Percentiles rank a stretch among this genome's conserved stretches.
phyloP scores from a whole-genome alignment of 2,113 vertebrate species.

The Paratilapia polleni region DNA sequence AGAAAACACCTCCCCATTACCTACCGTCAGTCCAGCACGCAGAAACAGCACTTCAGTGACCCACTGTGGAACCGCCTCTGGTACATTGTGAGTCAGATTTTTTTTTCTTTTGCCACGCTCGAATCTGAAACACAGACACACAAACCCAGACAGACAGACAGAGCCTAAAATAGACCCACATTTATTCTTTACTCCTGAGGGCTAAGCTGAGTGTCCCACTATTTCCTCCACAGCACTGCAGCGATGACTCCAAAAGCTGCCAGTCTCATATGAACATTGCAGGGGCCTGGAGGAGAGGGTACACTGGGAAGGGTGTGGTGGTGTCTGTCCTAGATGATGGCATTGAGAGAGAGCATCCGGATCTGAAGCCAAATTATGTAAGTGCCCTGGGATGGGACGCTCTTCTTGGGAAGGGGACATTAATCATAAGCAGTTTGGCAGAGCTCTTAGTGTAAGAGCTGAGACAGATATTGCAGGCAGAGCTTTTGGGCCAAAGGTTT shows the following conservation, averaged over 20 bases:
- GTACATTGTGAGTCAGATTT: slow-evolving; percentile 88
- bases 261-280: slow-evolving; percentile 92
- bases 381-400: slow-evolving; percentile 77
- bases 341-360: slow-evolving; percentile 91
- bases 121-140: slow-evolving; percentile 36
- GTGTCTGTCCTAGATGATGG: slow-evolving; percentile 95
- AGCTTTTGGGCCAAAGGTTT: slow-evolving; percentile 64
- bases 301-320: slow-evolving; percentile 93
- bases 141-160: slow-evolving; percentile 29
- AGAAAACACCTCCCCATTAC: slow-evolving; percentile 1
- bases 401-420: slow-evolving; percentile 61
- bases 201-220: slow-evolving; percentile 25
- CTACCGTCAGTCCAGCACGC: slow-evolving; percentile 48
- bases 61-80: slow-evolving; percentile 90
- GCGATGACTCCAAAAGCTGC: slow-evolving; percentile 80
- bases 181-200: slow-evolving; percentile 35
- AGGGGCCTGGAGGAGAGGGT: slow-evolving; percentile 93
- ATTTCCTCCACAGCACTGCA: slow-evolving; percentile 85
- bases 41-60: slow-evolving; percentile 84
- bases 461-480: slow-evolving; percentile 61
- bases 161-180: slow-evolving; percentile 45
- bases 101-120: slow-evolving; percentile 2
- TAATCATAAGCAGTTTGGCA: slow-evolving; percentile 74
- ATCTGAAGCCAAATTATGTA: slow-evolving; percentile 96
- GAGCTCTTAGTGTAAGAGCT: slow-evolving; percentile 57